Evolutionary conservation across 2,888 invertebrate species (phyloP).

Genomic region (Sarcophaga rosellei): DNA sequence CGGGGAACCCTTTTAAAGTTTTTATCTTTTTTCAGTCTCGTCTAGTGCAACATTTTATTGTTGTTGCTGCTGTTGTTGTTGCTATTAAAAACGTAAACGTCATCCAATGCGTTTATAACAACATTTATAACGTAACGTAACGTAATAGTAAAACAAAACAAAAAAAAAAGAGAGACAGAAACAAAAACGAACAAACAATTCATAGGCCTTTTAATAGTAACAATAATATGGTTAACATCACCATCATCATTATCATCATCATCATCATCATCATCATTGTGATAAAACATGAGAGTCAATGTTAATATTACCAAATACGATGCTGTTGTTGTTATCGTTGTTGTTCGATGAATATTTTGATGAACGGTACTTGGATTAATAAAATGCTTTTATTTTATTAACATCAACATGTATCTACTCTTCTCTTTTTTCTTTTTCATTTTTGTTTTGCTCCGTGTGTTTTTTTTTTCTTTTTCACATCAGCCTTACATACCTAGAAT

Average conservation of each 20-base stretch:
- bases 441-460: too few relatives aligned
- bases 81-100: conserved; percentile 7
- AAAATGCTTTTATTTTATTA: conserved; percentile 60
- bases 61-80: not conserved
- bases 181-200: conserved; percentile 8
- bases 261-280: too few relatives aligned
- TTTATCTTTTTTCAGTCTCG: conserved; percentile 61
- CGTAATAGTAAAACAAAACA: not conserved
- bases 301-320: too few relatives aligned
- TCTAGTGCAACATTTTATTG: conserved; percentile 7
- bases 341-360: conserved; percentile 23
- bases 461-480: not conserved
- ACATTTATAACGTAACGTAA: not conserved
- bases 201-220: not conserved
- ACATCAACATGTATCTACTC: conserved; percentile 37
- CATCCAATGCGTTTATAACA: conserved; percentile 25
- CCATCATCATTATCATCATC: conserved; percentile 28
- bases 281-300: too few relatives aligned
- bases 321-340: too few relatives aligned
- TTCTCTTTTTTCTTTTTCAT: too few relatives aligned
- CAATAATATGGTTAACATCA: conserved; percentile 14
- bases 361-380: conserved; percentile 36
- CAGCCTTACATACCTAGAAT: not conserved
- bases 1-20: not conserved
- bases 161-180: conserved; percentile 17